Percentiles rank a stretch among this genome's conserved stretches.
These are phyloP conservation scores for Drosophila infuscata DNA, from an alignment of 2,888 invertebrate genomes.

Conservation along the genomic window DNA sequence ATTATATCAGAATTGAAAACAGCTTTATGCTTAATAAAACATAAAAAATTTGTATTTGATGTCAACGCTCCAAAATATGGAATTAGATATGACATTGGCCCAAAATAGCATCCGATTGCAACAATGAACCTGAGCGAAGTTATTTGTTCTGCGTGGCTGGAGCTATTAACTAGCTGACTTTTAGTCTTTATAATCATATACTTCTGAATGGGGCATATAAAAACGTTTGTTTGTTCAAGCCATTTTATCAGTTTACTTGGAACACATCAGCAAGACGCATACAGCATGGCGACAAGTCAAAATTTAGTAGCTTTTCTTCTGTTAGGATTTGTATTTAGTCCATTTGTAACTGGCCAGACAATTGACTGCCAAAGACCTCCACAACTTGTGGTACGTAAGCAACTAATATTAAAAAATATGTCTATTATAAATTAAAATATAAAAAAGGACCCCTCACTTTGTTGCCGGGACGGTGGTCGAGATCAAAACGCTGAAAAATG, in stretches of 20 bases:
- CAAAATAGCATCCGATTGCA: slow-evolving; percentile 67
- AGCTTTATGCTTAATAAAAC: slow-evolving; percentile 33
- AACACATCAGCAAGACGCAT: slow-evolving; percentile 8
- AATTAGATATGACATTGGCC: slow-evolving; percentile 75
- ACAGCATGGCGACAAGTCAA: slow-evolving; percentile 33
- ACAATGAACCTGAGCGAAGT: slow-evolving; percentile 71
- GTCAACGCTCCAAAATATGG: slow-evolving; percentile 68
- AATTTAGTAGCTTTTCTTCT: slow-evolving; percentile 23
- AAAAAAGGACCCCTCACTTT: slow-evolving; percentile 80
- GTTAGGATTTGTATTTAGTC: slow-evolving; percentile 32
- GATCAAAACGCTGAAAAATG: slow-evolving; percentile 78
- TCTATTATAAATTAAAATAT: neutral
- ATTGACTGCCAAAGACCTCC: slow-evolving; percentile 83
- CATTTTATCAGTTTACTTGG: slow-evolving; percentile 42
- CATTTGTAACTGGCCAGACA: slow-evolving; percentile 33
- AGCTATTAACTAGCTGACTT: slow-evolving; percentile 52
- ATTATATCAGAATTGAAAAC: slow-evolving; percentile 35
- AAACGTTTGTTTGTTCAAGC: slow-evolving; percentile 41
- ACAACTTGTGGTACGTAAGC: slow-evolving; percentile 80
- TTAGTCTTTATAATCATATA: slow-evolving; percentile 29
- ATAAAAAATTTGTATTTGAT: slow-evolving; percentile 47
- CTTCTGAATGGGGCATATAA: slow-evolving; percentile 53
- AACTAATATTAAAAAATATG: neutral
- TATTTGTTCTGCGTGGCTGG: slow-evolving; percentile 74
- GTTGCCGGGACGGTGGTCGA: slow-evolving; percentile 82